A percentile compares a stretch with the other conserved stretches of the same genome.
phyloP scores from a whole-genome alignment of 2,888 invertebrate genomes.

The Pantelozetes paolii region DNA sequence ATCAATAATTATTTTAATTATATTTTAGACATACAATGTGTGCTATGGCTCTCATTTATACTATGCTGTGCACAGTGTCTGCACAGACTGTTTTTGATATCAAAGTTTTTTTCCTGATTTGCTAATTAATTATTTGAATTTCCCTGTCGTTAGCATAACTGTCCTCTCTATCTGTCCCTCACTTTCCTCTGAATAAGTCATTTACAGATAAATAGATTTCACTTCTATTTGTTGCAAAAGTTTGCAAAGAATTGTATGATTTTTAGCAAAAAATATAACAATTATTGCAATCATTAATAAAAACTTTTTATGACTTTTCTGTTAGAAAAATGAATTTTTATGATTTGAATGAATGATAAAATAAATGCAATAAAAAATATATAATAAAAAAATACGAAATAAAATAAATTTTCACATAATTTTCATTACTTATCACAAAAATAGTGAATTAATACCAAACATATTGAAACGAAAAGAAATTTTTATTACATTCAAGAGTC shows the following conservation, averaged over 20 bases:
- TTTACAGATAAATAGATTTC: not conserved
- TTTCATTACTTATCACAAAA: not conserved
- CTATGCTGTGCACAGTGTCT: not conserved
- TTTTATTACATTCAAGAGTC: not conserved
- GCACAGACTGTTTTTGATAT: conserved; percentile 14
- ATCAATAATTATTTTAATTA: conserved; percentile 32
- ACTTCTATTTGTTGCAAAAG: not conserved
- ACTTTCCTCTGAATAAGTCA: not conserved
- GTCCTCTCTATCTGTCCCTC: not conserved
- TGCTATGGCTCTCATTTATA: not conserved
- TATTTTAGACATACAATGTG: not conserved
- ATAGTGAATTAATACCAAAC: conserved; percentile 1
- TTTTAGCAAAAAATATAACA: not conserved
- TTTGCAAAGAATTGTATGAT: not conserved
- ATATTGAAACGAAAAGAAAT: not conserved
- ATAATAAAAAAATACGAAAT: not conserved
- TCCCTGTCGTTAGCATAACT: not conserved
- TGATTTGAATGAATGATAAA: not conserved
- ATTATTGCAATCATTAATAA: not conserved
- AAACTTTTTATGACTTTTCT: conserved; percentile 8
- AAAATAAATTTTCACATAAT: not conserved
- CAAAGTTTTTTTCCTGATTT: conserved; percentile 2
- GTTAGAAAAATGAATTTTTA: not conserved
- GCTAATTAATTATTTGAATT: conserved; percentile 31
- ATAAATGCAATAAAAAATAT: conserved; percentile 10